Evolutionary conservation across 35 echinoderm and acorn worm genomes (phyloP), one percentile per base, ranked within the genome.

Genomic region (Chiridota heheva): DNA sequence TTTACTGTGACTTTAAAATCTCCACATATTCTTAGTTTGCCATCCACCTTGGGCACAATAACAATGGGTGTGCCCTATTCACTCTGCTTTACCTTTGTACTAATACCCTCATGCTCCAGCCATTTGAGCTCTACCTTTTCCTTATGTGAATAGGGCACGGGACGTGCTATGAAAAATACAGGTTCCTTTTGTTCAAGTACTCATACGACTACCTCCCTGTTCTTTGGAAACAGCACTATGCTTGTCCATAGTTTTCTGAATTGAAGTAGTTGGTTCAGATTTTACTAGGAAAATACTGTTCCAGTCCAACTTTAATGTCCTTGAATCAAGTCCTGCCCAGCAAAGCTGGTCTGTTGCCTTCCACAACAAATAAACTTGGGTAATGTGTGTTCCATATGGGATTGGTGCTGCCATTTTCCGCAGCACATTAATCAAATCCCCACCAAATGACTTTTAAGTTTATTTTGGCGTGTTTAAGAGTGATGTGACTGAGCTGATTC

Each of bases 11-110:
- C 70, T 51, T 74, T 74, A 46, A 46, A 74, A 38, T 74, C 70
- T 3, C 70, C 70, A 48, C 70, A 74, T 22, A 74, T 17, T 53
- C 70, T 74, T 32, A 74, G 15, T 24, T 18, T 43, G 36, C 75
- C 75, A 63, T 79, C 71, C 15, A 2, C 5, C 27, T 75, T 75
- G 4, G 71, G 71, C 17, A 75, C 71, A 2, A 75, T 22, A 8
- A 79, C 75, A 28, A 79, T 63, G 2, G 75, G 75, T 2, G 75
- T 62, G 16, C 31, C 49, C 75, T 55, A 79, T 30, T 58, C 48
- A 35, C 48, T 79, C 22, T 16, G 22, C 18, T 79, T 55, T 12
- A 62, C 30, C 36, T 36, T 58, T 5, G 47, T 30, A 24, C 59
- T 4, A 5, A 79, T 36, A 36, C 51, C 51, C 30, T 35, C 41